Evolutionary conservation across 2,113 vertebrate genomes (phyloP), one percentile per base, ranked within the genome.

Genomic region (Chinchilla lanigera): DNA sequence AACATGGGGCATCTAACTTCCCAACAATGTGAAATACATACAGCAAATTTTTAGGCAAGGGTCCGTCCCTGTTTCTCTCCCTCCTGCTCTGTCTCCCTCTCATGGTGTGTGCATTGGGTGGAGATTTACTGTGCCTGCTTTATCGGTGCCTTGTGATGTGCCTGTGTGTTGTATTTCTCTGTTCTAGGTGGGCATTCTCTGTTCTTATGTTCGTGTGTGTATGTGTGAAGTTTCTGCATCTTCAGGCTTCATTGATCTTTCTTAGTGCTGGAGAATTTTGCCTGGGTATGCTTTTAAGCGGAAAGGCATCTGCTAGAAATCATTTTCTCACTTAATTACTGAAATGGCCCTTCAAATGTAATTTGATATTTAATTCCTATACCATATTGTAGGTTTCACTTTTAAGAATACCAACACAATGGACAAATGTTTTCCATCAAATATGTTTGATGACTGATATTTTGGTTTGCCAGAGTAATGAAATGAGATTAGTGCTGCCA

Each of bases 401-500:
- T 95, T 91, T 95, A 98, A 98, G 98, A 98, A 94, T 89, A 97
- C 10, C 52, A 84, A 86, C 38, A 95, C 90, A 97, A 24, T 65
- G 54, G 4, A 54, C 63, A 88, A 4, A 4, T 50, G 26, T 95
- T 95, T 97, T 97, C 92, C 89, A 60, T 92, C 97, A 95, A 89
- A 96, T 96, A 89, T n/a, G 44, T 93, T 95, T 97, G 93, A 97
- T 97, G 97, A 56, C 30, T 95, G 61, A 96, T 97, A 95, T 90
- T 98, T 97, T 98, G 90, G 16, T 56, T 96, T 86, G 78, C 28
- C 69, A 89, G 13, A 86, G 14, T 95, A 96, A 96, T 96, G 91
- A 98, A 98, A 97, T 63, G 77, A 97, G 96, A 94, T 97, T 97
- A 97, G 93, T 96, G 2, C 75, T 95, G 86, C 96, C 95, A 97